Conservation (phyloP, 1,140 invertebrate genomes). For the Drosophila hydei region DNA sequence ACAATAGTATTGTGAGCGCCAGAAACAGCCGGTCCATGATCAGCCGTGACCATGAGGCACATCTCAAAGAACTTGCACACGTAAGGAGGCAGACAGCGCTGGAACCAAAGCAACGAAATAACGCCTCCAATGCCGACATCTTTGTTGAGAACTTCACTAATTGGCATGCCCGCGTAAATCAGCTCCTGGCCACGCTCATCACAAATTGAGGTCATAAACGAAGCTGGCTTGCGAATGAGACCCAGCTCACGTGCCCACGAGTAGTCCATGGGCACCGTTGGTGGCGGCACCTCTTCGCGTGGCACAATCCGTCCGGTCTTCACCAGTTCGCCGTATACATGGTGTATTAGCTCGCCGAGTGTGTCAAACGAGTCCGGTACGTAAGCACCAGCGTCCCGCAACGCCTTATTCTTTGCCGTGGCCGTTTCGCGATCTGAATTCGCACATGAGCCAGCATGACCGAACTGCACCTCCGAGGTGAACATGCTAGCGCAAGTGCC, state of each 20-base stretch:
- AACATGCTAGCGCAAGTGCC: conserved; percentile 97
- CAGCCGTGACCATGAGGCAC: conserved; percentile 99
- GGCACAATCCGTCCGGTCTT: conserved; percentile 93
- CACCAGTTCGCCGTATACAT: conserved; percentile 93
- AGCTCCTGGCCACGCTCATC: conserved; percentile 99
- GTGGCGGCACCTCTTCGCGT: conserved; percentile 96
- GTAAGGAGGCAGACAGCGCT: conserved; percentile 95
- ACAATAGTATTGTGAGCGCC: conserved; percentile 99
- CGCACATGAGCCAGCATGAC: conserved; percentile 99
- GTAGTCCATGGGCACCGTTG: conserved; percentile 99
- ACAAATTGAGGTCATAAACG: conserved; percentile 99
- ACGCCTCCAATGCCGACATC: conserved; percentile 98
- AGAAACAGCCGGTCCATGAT: conserved; percentile 99
- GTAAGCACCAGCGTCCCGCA: conserved; percentile 92
- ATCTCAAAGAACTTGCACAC: conserved; percentile 99
- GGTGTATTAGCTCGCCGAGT: conserved; percentile 88
- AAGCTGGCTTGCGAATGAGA: conserved; percentile 98
- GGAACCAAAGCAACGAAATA: conserved; percentile 99
- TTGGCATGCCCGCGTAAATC: conserved; percentile 99
- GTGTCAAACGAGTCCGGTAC: conserved; percentile 98
- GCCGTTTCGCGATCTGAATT: conserved; percentile 98
- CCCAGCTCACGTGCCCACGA: conserved; percentile 99
- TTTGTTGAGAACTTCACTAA: conserved; percentile 95
- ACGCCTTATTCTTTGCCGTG: conserved; percentile 94
- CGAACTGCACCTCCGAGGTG: conserved; percentile 99